Evolutionary conservation across 1,140 invertebrate species (phyloP), one percentile per base, ranked within the genome.

Genomic region (Ceratitis capitata): DNA sequence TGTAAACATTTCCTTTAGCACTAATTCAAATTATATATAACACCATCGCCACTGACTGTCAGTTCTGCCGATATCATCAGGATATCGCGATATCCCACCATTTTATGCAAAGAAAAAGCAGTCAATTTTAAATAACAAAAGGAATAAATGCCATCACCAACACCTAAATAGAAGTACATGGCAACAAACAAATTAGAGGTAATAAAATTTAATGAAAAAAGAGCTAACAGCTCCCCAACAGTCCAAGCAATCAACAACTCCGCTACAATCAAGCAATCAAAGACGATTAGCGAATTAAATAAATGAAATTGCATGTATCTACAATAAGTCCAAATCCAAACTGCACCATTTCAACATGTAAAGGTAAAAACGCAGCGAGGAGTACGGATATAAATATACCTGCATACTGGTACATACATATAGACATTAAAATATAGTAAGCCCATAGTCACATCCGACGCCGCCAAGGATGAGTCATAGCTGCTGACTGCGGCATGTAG

Each of bases 241-340:
- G 23, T 3, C 39, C 1, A 78, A 56, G 19, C 35, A 19, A 32
- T 5, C 64, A 69, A 42, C 64, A 42, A 23, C 69, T 45, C 23
- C 9, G n/a, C n/a, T n/a, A 42, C 14, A 35, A 69, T 26, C 39
- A 42, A 23, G 39, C 69, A 78, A 78, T 78, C 69, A 78, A 3
- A 78, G 69, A 23, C 69, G 69, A 78, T 86, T 85, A 83, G 86
- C 85, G 89, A 89, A 89, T 89, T 89, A 89, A 89, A 89, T 89
- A 90, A 87, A 85, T 87, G 85, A 87, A 87, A 86, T 87, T 87
- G 88, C 87, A 87, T 85, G 85, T 87, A 87, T 87, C 82, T 49
- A 85, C 39, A 85, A 85, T 49, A 86, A 86, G 29, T 35, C 56
- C 85, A 56, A 74, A 39, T 69, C n/a, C n/a, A 74, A 84, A 78